These are phyloP conservation scores for Anguilla megastoma DNA, from an alignment of 2,797 vertebrate species.

Conservation along the genomic window DNA sequence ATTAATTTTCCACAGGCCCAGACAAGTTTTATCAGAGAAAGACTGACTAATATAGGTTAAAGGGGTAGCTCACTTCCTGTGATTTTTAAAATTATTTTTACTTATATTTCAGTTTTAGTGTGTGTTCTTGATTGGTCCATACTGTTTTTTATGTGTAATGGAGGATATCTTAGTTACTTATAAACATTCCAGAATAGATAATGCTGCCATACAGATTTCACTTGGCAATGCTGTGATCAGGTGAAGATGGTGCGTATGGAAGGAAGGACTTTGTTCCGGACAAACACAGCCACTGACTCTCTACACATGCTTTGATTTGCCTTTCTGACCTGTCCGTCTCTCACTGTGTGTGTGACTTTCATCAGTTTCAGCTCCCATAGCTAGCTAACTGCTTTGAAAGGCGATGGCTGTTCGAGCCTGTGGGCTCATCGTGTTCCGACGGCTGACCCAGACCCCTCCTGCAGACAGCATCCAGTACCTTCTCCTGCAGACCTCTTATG, in stretches of 20 bases:
- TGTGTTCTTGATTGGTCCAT: no score
- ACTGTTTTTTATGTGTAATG: no score
- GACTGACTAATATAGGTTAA: no score
- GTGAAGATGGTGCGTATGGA: no score
- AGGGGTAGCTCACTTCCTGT: no score
- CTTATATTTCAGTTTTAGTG: no score
- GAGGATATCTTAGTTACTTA: background rate
- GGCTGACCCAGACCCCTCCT: constrained; percentile 56
- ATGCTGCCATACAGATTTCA: background rate
- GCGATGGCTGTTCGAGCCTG: constrained; percentile 87
- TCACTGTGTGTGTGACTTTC: background rate
- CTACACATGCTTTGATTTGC: background rate
- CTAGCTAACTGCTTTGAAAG: background rate
- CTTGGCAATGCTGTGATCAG: background rate
- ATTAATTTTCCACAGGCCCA: no score
- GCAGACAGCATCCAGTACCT: constrained; percentile 82
- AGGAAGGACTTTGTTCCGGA: no score
- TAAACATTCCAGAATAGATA: background rate
- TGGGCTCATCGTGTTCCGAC: constrained; percentile 91
- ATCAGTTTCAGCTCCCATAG: background rate
- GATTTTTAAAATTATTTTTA: no score
- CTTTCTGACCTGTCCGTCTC: background rate
- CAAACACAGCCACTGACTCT: background rate
- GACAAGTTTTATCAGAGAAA: no score
- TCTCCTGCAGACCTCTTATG: constrained; percentile 91